Evolutionary conservation across 1,140 invertebrate genomes (phyloP).

Genomic region (Rhagoletis pomonella): DNA sequence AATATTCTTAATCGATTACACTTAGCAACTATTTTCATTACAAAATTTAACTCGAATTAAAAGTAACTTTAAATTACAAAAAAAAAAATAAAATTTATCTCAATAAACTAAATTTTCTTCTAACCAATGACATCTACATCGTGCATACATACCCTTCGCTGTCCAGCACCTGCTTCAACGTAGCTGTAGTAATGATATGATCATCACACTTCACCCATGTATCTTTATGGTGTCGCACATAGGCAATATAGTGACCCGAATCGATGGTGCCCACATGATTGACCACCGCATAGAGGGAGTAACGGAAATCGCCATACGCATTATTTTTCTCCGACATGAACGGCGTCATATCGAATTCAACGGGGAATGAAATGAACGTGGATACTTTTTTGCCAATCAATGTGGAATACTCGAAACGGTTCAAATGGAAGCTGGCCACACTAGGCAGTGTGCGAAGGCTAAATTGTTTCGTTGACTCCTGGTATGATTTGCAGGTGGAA

Average conservation of each 20-base stretch:
- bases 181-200: conserved; percentile 91
- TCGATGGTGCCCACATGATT: conserved; percentile 95
- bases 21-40: conserved; percentile 37
- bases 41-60: background rate
- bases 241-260: conserved; percentile 96
- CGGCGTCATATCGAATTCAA: conserved; percentile 96
- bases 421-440: conserved; percentile 96
- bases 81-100: too few species aligned
- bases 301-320: conserved; percentile 79
- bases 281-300: conserved; percentile 96
- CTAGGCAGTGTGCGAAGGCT: conserved; percentile 96
- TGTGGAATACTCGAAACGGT: conserved; percentile 85
- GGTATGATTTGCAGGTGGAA: conserved; percentile 90
- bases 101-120: too few species aligned
- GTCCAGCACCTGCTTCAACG: conserved; percentile 90
- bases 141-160: conserved; percentile 89
- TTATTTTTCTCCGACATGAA: conserved; percentile 89
- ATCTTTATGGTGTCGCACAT: conserved; percentile 91
- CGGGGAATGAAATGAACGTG: conserved; percentile 96
- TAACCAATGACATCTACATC: too few species aligned
- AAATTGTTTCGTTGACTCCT: conserved; percentile 96
- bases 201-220: conserved; percentile 99
- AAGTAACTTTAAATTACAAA: conserved; percentile 43
- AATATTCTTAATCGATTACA: background rate
- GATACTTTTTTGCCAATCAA: conserved; percentile 88